Evolutionary conservation across 1,140 invertebrate species (phyloP).

Genomic region (Drosophila funebris): DNA sequence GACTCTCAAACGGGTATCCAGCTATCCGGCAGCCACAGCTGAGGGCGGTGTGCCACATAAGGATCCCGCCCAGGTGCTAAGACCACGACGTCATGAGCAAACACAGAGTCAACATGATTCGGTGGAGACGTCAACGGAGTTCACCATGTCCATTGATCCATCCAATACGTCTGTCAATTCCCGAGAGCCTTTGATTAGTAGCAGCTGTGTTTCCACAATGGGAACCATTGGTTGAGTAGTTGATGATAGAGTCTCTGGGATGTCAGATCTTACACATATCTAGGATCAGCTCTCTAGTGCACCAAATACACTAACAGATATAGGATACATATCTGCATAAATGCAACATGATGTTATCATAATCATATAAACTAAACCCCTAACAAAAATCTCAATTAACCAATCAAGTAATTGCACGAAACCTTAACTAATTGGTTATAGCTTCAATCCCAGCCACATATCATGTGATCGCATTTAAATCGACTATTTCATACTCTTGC

Average conservation of each 20-base stretch:
- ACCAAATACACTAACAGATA: conserved; percentile 1
- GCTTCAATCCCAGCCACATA: conserved; percentile 18
- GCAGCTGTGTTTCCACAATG: conserved; percentile 67
- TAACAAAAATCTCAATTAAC: background rate
- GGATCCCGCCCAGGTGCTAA: conserved; percentile 68
- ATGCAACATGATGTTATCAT: background rate
- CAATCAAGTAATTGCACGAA: background rate
- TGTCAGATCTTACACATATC: background rate
- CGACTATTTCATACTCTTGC: conserved; percentile 18
- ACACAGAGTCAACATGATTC: conserved; percentile 85
- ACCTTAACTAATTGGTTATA: background rate
- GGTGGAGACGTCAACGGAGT: conserved; percentile 77
- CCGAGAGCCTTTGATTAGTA: conserved; percentile 78
- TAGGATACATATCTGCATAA: background rate
- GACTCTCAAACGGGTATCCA: conserved; percentile 80
- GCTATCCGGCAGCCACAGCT: conserved; percentile 73
- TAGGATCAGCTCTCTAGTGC: background rate
- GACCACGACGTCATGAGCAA: conserved; percentile 84
- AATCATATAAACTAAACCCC: background rate
- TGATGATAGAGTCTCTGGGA: background rate
- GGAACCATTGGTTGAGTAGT: conserved; percentile 58
- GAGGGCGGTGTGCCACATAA: conserved; percentile 68
- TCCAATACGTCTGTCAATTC: conserved; percentile 82
- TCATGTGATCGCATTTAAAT: conserved; percentile 12
- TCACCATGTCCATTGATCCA: conserved; percentile 80